These are phyloP conservation scores for Willowsia nigromaculata DNA, from an alignment of 2,888 invertebrate species.

Conservation along the genomic window DNA sequence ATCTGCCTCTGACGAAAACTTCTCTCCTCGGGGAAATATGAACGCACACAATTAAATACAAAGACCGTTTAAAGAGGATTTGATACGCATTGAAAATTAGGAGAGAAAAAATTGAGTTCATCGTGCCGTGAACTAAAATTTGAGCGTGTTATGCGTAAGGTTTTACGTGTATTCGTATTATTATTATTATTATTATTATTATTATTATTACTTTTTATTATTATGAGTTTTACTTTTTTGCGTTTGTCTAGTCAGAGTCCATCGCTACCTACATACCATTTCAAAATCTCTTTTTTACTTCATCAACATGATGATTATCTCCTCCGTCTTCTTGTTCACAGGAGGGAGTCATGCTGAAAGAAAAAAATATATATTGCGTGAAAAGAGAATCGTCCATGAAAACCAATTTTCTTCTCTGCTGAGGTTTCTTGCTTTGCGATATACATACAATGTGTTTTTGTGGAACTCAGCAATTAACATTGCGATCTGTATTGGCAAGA, in stretches of 20 bases:
- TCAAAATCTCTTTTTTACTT: not conserved
- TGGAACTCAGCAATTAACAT: not conserved
- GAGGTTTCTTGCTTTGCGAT: not conserved
- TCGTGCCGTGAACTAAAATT: not conserved
- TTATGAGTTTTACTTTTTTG: not conserved
- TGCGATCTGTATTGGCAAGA: not conserved
- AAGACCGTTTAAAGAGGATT: constrained; percentile 33
- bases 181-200: no score
- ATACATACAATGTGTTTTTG: not conserved
- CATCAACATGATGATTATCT: not conserved
- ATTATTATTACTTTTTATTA: not conserved
- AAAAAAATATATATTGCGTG: not conserved
- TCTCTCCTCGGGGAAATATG: not conserved
- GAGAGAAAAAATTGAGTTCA: not conserved
- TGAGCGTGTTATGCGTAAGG: not conserved
- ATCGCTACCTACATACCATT: not conserved
- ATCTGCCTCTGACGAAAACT: not conserved
- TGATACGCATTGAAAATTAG: constrained; percentile 1
- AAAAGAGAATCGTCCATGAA: not conserved
- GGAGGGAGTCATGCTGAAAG: not conserved
- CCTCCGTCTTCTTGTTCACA: not conserved
- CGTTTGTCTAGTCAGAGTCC: not conserved
- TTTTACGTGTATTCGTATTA: no score
- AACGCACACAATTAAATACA: not conserved
- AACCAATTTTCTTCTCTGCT: not conserved